Conservation (phyloP, 1,140 invertebrate genomes). For the Teleogryllus occipitalis region DNA sequence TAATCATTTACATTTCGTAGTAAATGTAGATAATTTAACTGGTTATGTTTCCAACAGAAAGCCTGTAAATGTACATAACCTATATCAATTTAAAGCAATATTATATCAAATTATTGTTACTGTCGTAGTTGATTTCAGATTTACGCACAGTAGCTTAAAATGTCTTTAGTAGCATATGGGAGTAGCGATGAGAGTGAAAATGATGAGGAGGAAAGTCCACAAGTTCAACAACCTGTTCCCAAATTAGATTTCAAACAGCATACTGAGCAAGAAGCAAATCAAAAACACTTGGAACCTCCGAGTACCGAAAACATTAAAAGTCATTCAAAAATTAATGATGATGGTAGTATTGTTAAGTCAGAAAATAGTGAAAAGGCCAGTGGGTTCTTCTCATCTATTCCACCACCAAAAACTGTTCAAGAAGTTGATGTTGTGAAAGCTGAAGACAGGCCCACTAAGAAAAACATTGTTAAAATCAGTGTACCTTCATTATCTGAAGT, state of each 20-base stretch:
- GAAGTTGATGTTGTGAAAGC: not conserved
- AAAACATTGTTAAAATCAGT: conserved; percentile 17
- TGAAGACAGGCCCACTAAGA: not conserved
- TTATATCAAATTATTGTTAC: not conserved
- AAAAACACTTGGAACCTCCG: not conserved
- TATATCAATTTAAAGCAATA: too few relatives aligned
- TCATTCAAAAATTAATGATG: not conserved
- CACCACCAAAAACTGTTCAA: conserved; percentile 1
- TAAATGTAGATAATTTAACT: not conserved
- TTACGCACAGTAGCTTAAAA: not conserved
- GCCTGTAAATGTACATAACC: too few relatives aligned
- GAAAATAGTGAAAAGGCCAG: not conserved
- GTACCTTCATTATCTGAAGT: conserved; percentile 18
- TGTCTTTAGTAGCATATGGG: conserved; percentile 19
- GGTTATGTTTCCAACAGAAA: not conserved
- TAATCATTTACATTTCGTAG: too few relatives aligned
- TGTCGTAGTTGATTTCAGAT: not conserved
- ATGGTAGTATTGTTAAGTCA: too few relatives aligned
- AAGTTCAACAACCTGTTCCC: not conserved
- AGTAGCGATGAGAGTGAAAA: conserved; percentile 18
- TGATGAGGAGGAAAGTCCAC: conserved; percentile 8
- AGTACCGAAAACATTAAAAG: not conserved
- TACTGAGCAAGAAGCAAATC: not conserved
- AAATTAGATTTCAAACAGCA: not conserved
- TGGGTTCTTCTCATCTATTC: conserved; percentile 13